Conservation (phyloP, 2,888 invertebrate genomes). For the Chymomyza procnemis region DNA sequence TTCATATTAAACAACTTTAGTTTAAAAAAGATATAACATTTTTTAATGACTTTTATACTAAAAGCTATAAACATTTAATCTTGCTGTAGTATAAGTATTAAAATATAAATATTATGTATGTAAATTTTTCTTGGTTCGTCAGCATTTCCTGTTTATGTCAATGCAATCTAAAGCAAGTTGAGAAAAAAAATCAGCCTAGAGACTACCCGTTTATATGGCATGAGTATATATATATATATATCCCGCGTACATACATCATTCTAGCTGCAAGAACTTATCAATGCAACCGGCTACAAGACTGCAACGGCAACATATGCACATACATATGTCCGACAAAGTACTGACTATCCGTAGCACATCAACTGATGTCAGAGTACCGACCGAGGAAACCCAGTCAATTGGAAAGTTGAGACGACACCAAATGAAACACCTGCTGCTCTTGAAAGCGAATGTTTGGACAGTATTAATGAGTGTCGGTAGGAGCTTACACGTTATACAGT, state of each 20-base stretch:
- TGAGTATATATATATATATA: neutral
- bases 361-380: neutral
- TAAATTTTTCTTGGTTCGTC: neutral
- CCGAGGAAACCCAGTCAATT: neutral
- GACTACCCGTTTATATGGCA: neutral
- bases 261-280: neutral
- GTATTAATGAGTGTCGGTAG: neutral
- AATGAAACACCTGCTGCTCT: conserved; percentile 1
- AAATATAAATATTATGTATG: neutral
- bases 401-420: neutral
- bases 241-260: neutral
- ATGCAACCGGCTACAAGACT: neutral
- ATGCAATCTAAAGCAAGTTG: neutral
- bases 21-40: too few relatives aligned
- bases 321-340: neutral
- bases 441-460: neutral
- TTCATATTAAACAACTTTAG: neutral
- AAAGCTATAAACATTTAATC: neutral
- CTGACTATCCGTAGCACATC: neutral
- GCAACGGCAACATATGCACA: neutral
- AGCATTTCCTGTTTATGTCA: neutral
- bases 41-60: too few relatives aligned
- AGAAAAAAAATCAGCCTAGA: neutral
- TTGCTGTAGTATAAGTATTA: neutral
- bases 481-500: neutral